Base-by-base conservation (phyloP, 2,888 invertebrate genomes). In the Sympetrum striolatum region DNA sequence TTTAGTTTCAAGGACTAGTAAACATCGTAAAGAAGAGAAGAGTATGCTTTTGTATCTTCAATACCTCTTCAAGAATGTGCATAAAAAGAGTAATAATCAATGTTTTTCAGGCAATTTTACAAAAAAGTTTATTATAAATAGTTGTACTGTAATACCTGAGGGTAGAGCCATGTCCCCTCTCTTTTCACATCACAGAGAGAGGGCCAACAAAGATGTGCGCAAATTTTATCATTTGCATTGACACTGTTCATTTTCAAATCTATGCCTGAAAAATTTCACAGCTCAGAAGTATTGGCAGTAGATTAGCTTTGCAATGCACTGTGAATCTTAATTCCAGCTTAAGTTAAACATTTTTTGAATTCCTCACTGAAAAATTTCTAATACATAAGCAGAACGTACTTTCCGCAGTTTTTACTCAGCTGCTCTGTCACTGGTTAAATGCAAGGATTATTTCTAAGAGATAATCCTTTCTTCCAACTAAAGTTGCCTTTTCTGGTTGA, bases 91-190 rank as follows among this genome's bases (percentile, higher is more conserved):
- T 73, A 31, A 31, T 73, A 31, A n/a, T 86, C 58, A 86, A 60
- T 37, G n/a, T n/a, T n/a, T 60, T 10, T 86, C 60, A 22, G 31
- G 35, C 25, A 58, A 39, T 60, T 86, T 86, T 48, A 60, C 37
- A 60, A 86, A 86, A 82, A 64, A 86, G 60, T 60, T 86, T 86
- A 37, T 60, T 86, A 86, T 86, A 86, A 86, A 86, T 86, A 86
- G 86, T 86, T 86, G 86, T 86, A 86, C 86, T 86, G 86, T 86
- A 60, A 60, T 86, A 37, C 86, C 86, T 86, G 86, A 86, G 86
- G 60, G 86, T 86, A 60, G 86, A 60, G 15, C 86, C 86, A 86
- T 82, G 60, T 37, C 39, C 58, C 39, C 39, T 73, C 73, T 73
- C 86, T 37, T 86, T 60, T 22, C 31, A 18, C 35, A 15, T 35